These are phyloP conservation scores for Crotalus horridus DNA, from an alignment of 2,113 vertebrate genomes.

Conservation along the genomic window DNA sequence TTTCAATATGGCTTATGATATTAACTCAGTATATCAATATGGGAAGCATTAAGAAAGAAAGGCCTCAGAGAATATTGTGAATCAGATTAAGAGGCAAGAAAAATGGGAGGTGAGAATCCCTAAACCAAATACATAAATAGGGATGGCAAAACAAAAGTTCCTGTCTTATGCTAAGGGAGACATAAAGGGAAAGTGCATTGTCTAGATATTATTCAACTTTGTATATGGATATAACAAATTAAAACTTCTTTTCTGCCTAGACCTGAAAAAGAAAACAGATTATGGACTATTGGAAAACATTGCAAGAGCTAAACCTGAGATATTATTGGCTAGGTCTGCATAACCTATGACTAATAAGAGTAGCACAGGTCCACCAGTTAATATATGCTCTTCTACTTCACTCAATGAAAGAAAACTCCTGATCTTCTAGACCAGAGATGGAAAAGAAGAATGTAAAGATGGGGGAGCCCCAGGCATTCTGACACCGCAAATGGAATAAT, in stretches of 20 bases:
- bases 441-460: not conserved
- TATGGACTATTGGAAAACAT: not conserved
- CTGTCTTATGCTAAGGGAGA: slow-evolving; percentile 31
- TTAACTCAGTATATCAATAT: slow-evolving; percentile 47
- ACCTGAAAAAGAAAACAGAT: not conserved
- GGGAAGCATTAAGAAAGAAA: slow-evolving; percentile 49
- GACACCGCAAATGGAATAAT: not conserved
- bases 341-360: not conserved
- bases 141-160: slow-evolving; percentile 47
- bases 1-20: slow-evolving; percentile 40
- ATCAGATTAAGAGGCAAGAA: slow-evolving; percentile 44
- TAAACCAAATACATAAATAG: slow-evolving; percentile 55
- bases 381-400: not conserved
- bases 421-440: not conserved
- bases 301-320: not conserved
- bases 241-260: slow-evolving; percentile 28
- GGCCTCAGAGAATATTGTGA: slow-evolving; percentile 44
- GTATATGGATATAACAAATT: slow-evolving; percentile 13
- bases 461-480: not conserved
- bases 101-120: slow-evolving; percentile 37
- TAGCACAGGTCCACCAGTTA: not conserved
- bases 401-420: not conserved
- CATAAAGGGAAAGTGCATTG: slow-evolving; percentile 39
- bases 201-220: slow-evolving; percentile 34
- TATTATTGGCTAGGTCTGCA: not conserved